Percentiles rank a stretch among this genome's conserved stretches.
These are phyloP conservation scores for Tubulanus polymorphus DNA, from an alignment of 2,888 invertebrate genomes.

Conservation along the genomic window DNA sequence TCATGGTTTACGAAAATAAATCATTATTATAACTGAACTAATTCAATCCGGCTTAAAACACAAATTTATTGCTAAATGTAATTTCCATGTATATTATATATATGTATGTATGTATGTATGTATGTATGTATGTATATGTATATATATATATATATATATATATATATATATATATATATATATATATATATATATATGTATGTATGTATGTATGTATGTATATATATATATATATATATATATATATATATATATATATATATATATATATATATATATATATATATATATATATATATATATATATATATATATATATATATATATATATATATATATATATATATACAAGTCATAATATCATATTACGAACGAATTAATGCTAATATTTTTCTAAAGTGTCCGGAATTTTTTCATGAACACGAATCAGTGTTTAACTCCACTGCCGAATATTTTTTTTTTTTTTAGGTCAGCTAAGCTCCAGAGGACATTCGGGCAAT, in stretches of 20 bases:
- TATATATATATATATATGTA: conserved; percentile 7
- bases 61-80: not conserved
- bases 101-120: not conserved
- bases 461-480: no score
- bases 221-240: conserved; percentile 8
- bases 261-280: conserved; percentile 1
- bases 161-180: not conserved
- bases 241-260: no score
- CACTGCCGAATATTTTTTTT: no score
- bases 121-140: conserved; percentile 4
- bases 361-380: no score
- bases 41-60: not conserved
- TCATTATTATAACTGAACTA: no score
- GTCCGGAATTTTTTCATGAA: no score
- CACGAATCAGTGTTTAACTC: no score
- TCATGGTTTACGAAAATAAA: no score
- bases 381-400: no score
- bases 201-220: conserved; percentile 5
- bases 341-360: not conserved
- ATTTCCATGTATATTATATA: not conserved
- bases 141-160: conserved; percentile 4
- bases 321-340: conserved; percentile 3
- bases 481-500: no score
- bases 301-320: conserved; percentile 5
- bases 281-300: conserved; percentile 9